These are phyloP conservation scores for Tenualosa thibaudeaui DNA, from an alignment of 2,797 vertebrate species.

Conservation along the genomic window DNA sequence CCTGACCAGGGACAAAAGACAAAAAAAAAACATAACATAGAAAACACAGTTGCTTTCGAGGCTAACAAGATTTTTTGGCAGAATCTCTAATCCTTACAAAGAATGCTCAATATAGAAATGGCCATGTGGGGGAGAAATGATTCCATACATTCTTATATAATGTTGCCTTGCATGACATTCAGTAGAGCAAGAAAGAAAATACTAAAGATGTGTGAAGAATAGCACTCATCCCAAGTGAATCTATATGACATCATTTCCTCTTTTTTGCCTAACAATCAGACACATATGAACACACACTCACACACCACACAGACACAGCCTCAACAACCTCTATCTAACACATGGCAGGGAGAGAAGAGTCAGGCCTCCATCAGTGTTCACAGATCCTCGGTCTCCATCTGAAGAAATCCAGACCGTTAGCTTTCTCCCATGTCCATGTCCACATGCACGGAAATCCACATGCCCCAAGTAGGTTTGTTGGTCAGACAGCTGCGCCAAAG, in stretches of 20 bases:
- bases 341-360: slow-evolving; percentile 44
- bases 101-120: background rate
- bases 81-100: background rate
- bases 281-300: slow-evolving; percentile 44
- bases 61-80: slow-evolving; percentile 1
- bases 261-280: background rate
- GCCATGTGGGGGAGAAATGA: background rate
- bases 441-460: slow-evolving; percentile 10
- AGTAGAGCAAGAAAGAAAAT: background rate
- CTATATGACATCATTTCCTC: background rate
- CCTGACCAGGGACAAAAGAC: background rate
- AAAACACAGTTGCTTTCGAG: background rate
- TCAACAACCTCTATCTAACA: slow-evolving; percentile 54
- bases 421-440: slow-evolving; percentile 68
- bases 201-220: background rate
- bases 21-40: background rate
- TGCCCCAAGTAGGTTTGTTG: background rate
- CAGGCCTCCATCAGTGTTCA: slow-evolving; percentile 41
- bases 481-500: background rate
- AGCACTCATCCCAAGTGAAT: background rate
- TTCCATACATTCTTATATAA: slow-evolving; percentile 9
- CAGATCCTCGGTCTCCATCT: slow-evolving; percentile 38
- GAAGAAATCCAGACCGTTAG: slow-evolving; percentile 62
- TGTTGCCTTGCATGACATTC: background rate
- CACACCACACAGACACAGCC: slow-evolving; percentile 56